phyloP scores from a whole-genome alignment of 2,113 vertebrate species.

The Macaca nemestrina region DNA sequence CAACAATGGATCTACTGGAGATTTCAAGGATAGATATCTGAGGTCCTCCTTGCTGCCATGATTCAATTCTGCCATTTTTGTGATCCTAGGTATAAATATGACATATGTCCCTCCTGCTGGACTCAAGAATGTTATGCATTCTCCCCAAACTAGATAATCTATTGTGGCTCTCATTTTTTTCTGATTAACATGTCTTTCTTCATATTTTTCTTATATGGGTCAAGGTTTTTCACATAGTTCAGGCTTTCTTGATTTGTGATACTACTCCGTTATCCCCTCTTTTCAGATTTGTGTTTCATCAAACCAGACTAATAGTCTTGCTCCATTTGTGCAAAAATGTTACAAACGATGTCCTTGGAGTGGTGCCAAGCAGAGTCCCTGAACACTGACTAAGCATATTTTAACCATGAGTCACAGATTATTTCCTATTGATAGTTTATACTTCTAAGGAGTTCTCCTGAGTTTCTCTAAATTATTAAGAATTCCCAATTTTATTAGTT shows the following conservation, averaged over 20 bases:
- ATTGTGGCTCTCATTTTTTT: not conserved
- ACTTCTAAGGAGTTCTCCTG: not conserved
- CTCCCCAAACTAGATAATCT: not conserved
- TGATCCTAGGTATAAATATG: not conserved
- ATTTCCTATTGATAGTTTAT: not conserved
- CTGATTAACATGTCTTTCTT: not conserved
- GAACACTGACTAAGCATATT: slow-evolving; percentile 13
- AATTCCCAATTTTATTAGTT: slow-evolving; percentile 12
- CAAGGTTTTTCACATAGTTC: not conserved
- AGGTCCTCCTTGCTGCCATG: not conserved
- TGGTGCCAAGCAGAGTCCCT: not conserved
- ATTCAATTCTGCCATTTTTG: not conserved
- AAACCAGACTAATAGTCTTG: slow-evolving; percentile 11
- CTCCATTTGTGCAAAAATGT: not conserved
- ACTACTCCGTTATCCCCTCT: not conserved
- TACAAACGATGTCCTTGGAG: not conserved
- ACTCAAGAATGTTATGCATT: not conserved
- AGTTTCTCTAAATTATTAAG: slow-evolving; percentile 27
- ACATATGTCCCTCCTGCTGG: not conserved
- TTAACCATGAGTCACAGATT: not conserved
- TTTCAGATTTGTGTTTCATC: slow-evolving; percentile 9
- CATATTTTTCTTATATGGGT: not conserved
- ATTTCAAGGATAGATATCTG: not conserved
- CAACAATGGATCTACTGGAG: not conserved
- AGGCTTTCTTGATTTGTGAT: not conserved